phyloP scores from a whole-genome alignment of 2,888 invertebrate genomes.

The Andrena flavipes region DNA sequence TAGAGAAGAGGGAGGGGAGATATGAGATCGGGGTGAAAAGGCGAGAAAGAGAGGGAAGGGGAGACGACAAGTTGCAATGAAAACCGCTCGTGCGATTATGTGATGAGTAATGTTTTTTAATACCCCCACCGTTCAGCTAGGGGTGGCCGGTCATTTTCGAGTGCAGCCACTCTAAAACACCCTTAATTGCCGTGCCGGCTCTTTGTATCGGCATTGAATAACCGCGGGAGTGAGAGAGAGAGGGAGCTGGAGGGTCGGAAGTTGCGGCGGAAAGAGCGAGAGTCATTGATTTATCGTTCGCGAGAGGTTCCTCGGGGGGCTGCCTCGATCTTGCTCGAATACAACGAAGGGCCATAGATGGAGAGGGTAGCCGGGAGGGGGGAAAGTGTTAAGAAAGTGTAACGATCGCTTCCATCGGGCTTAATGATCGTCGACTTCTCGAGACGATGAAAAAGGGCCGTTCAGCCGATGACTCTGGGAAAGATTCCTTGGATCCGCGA shows the following conservation, averaged over 20 bases:
- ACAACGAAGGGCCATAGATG: conserved; percentile 44
- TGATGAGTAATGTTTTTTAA: conserved; percentile 85
- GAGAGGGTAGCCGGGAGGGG: conserved; percentile 11
- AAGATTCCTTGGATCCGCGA: conserved; percentile 5
- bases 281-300: conserved; percentile 79
- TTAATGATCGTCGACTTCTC: conserved; percentile 69
- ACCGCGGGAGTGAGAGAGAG: conserved; percentile 20
- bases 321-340: conserved; percentile 70
- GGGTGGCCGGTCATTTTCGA: conserved; percentile 73
- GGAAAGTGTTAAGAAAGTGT: conserved; percentile 67
- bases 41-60: conserved; percentile 32
- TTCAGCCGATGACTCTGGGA: conserved; percentile 40
- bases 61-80: conserved; percentile 58
- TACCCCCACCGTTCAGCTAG: conserved; percentile 73
- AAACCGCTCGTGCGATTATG: conserved; percentile 80
- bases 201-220: conserved; percentile 66
- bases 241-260: conserved; percentile 43
- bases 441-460: conserved; percentile 34
- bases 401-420: conserved; percentile 67
- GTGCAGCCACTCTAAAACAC: conserved; percentile 84
- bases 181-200: conserved; percentile 82
- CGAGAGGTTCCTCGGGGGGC: conserved; percentile 60
- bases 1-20: conserved; percentile 45
- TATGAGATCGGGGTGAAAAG: conserved; percentile 14
- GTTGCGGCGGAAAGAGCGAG: conserved; percentile 63